Base-by-base conservation (phyloP, 2,797 vertebrate genomes). In the Falco novaeseelandiae region DNA sequence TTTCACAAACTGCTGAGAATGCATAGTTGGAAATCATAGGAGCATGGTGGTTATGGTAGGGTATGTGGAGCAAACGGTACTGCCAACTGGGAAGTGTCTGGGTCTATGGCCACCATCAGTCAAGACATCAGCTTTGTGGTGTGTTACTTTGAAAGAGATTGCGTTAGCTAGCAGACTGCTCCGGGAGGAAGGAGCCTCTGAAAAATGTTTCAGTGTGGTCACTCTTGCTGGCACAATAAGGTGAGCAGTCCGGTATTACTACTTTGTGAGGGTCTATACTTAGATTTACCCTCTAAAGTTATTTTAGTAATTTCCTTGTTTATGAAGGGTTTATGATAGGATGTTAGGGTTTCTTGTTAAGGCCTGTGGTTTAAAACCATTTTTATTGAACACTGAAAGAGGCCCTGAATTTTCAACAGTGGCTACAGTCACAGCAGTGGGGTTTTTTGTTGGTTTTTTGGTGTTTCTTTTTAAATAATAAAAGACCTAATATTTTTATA, bases 1-100 rank as follows among this genome's bases (percentile, higher is more conserved):
- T 83, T 70, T 59, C 30, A 46, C 14, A 40, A 73, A 27, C 10
- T 27, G 14, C 22, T 27, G 29, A 40, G 81, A 57, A 65, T 8
- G 7, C 0, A 1, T 40, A 51, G 19, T 12, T 49, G 21, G 26
- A 74, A 78, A 15, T 32, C 0, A 0, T 13, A 40, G 63, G 40
- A 65, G 13, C 17, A 3, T 17, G 67, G 48, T 57, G 30, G 7
- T 70, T 44, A 8, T 1, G 3, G 23, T 65, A 15, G 27, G 13
- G 29, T 38, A 48, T 38, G 46, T 38, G 46, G 44, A 77, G 51
- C 44, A 14, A 8, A 5, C 8, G 4, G 25, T 40, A 13, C 32
- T 63, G 21, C 69, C 42, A 34, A 8, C 20, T 23, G 34, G n/a
- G 16, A 27, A 12, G 36, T 44, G 12, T 30, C 9, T 14, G 23